Percentiles rank a stretch among this genome's conserved stretches.
phyloP scores from a whole-genome alignment of 1,140 invertebrate genomes.

The Drosophila nasuta region DNA sequence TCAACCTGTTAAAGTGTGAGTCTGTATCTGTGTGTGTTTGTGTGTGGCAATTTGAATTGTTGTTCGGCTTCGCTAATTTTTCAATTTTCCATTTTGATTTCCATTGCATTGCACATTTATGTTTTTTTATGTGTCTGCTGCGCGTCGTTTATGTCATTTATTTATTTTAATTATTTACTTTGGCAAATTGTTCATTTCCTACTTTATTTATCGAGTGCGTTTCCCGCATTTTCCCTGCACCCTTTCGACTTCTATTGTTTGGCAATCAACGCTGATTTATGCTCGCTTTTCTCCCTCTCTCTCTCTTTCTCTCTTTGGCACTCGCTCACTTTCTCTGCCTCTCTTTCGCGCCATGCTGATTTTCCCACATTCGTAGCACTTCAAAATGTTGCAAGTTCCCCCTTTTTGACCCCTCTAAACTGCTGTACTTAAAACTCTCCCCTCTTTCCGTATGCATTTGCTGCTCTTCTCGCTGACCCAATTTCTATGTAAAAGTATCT shows the following conservation, averaged over 20 bases:
- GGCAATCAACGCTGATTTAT: conserved; percentile 80
- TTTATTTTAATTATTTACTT: conserved; percentile 83
- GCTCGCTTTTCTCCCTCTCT: conserved; percentile 14
- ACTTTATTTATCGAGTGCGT: conserved; percentile 27
- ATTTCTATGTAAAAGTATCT: conserved; percentile 13
- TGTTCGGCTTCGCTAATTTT: conserved; percentile 38
- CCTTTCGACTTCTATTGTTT: conserved; percentile 62
- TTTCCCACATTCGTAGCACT: not conserved
- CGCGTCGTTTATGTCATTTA: conserved; percentile 53
- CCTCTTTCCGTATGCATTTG: not conserved
- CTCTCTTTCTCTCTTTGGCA: not conserved
- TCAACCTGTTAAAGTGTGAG: conserved; percentile 30
- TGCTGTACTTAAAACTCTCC: not conserved
- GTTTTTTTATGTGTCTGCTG: not conserved
- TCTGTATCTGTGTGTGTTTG: conserved; percentile 17
- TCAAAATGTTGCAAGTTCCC: conserved; percentile 1
- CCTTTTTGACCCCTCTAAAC: conserved; percentile 5
- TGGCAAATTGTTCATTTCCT: conserved; percentile 80
- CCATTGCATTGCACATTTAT: not conserved
- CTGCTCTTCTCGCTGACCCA: conserved; percentile 34
- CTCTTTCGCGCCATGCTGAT: conserved; percentile 2
- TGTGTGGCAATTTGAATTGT: conserved; percentile 38
- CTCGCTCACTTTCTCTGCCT: not conserved
- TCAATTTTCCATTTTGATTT: conserved; percentile 39
- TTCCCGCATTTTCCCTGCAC: not conserved